phyloP scores from a whole-genome alignment of 30 jellyfish, hydroid and myxozoan species.

The Turritopsis dohrnii region DNA sequence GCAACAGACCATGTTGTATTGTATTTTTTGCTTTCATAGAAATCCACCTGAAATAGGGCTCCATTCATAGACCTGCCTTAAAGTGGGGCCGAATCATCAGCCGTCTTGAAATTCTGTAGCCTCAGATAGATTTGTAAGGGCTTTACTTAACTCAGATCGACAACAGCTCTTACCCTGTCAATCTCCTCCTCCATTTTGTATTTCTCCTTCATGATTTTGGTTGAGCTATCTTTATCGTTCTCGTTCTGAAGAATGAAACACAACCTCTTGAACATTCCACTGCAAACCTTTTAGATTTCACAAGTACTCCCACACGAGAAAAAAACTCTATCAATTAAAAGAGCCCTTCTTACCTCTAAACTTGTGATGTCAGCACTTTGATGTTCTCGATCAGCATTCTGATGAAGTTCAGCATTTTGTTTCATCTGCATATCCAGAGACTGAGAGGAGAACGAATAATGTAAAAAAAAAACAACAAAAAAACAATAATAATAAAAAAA shows the following conservation, averaged over 20 bases:
- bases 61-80: too few relatives aligned
- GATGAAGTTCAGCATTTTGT: not conserved
- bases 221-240: not conserved
- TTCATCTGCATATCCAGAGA: not conserved
- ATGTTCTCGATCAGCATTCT: not conserved
- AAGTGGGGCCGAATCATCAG: too few relatives aligned
- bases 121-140: too few relatives aligned
- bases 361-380: not conserved
- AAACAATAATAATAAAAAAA: too few relatives aligned
- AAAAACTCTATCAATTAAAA: not conserved
- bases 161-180: not conserved
- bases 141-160: too few relatives aligned
- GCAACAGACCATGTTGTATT: too few relatives aligned
- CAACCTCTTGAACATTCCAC: not conserved
- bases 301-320: too few relatives aligned
- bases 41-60: too few relatives aligned
- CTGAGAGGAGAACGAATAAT: too few relatives aligned
- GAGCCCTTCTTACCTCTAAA: not conserved
- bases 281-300: not conserved
- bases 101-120: too few relatives aligned
- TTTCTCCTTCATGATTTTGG: constrained; percentile 2
- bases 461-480: too few relatives aligned
- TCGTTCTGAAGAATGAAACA: not conserved
- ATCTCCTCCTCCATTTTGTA: constrained; percentile 11
- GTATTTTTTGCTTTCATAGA: too few relatives aligned